phyloP scores from a whole-genome alignment of 2,113 vertebrate genomes.

The Grantiella picta region DNA sequence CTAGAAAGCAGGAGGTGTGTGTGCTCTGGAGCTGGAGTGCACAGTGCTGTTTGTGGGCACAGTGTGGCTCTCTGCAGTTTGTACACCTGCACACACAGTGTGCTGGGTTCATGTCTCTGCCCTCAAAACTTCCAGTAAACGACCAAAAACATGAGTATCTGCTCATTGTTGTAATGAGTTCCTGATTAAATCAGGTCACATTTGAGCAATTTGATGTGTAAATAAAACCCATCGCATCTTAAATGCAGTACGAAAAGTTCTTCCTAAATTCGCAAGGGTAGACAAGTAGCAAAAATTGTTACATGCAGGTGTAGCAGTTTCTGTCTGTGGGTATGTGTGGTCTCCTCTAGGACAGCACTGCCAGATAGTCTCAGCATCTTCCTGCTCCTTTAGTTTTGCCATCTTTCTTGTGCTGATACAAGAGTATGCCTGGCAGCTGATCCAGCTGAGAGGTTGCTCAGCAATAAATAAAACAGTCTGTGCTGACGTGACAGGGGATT shows the following conservation, averaged over 20 bases:
- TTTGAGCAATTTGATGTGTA: background rate
- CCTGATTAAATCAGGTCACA: background rate
- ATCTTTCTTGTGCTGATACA: background rate
- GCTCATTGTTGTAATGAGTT: background rate
- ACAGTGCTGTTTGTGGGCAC: background rate
- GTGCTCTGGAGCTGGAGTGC: background rate
- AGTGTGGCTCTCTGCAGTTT: background rate
- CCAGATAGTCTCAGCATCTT: background rate
- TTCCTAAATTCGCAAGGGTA: accelerated
- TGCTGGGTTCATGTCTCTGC: background rate
- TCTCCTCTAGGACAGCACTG: background rate
- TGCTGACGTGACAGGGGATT: background rate
- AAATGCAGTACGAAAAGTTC: background rate
- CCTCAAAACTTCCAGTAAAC: background rate
- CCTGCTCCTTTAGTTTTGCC: background rate
- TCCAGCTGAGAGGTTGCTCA: background rate
- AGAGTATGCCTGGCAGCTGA: background rate
- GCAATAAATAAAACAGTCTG: conserved; percentile 24
- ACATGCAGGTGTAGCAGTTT: background rate
- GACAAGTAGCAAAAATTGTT: background rate
- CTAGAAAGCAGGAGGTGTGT: background rate
- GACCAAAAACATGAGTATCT: background rate
- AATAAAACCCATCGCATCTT: background rate
- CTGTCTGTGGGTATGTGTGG: background rate
- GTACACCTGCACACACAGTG: accelerated